These are phyloP conservation scores for Peromyscus melanophrys DNA, from an alignment of 2,797 vertebrate genomes.

Conservation along the genomic window DNA sequence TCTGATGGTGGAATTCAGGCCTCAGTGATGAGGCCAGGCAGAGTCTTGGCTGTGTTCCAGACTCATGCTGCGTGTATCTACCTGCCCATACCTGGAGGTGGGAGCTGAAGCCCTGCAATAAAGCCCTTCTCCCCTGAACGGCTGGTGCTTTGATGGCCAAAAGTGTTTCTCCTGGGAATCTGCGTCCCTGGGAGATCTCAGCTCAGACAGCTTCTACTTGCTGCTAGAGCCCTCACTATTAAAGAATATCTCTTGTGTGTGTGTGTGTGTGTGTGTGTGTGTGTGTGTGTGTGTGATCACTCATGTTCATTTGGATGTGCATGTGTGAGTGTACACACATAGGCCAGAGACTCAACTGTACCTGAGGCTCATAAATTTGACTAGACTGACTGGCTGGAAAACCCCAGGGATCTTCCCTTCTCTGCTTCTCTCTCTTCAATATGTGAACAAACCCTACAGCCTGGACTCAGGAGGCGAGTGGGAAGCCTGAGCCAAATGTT, in stretches of 20 bases:
- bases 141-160: slow-evolving; percentile 39
- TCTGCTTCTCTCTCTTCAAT: no score
- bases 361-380: neutral
- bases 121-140: slow-evolving; percentile 38
- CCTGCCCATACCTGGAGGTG: neutral
- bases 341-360: neutral
- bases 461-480: neutral
- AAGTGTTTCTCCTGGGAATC: slow-evolving; percentile 51
- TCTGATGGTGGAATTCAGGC: slow-evolving; percentile 16
- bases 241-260: neutral
- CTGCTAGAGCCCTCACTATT: neutral
- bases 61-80: neutral
- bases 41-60: slow-evolving; percentile 41
- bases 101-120: neutral
- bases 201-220: neutral
- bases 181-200: slow-evolving; percentile 18
- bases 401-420: neutral
- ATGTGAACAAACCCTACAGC: neutral
- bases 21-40: neutral
- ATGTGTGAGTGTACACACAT: neutral
- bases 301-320: neutral
- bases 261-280: neutral
- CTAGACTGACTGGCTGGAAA: neutral
- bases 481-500: neutral
- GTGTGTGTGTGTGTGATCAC: no score